Evolutionary conservation across 2,797 vertebrate genomes (phyloP), one percentile per base, ranked within the genome.

Genomic region (Sebastolobus alascanus): DNA sequence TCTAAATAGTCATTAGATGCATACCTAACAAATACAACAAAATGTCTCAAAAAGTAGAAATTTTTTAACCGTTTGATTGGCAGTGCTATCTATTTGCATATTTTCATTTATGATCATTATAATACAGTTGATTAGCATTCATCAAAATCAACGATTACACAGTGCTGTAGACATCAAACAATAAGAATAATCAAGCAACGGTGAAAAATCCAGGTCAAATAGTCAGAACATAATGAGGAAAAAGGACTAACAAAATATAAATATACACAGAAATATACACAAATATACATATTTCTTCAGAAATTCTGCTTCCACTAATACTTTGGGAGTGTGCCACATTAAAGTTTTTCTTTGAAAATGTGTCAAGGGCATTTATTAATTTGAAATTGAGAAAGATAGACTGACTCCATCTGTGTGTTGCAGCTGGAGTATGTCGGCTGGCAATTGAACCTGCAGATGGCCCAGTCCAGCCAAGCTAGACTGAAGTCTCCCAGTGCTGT

Each of bases 391-490:
- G 61, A 69, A 66, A 81, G 46, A 22, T 40, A 12, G 9, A 56
- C 20, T 18, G 64, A 7, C 50, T 63, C 3, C 8, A 2, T 76
- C 68, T 80, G 75, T 96, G 74, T 94, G 90, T 94, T 68, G 71
- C 90, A 99, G 98, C 96, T 99, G 70, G 97, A 98, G 86, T 96
- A 94, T 3, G 93, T 98, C 10, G 97, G 96, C 83, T 99, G 98
- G 98, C 97, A 98, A 94, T 95, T 99, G 90, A 98, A 97, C 93
- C 97, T 99, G 92, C 97, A 98, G 94, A 98, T 99, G 98, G 96
- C 96, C 69, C 97, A 97, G 79, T 97, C 97, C 56, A 94, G 93
- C 68, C 97, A 97, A 91, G 96, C 97, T 14, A 97, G 96, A 83
- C 93, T 97, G 66, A 98, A 97, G 91, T 96, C 96, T 88, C 97